Evolutionary conservation across 2,888 invertebrate genomes (phyloP).

Genomic region (Unio pictorum): DNA sequence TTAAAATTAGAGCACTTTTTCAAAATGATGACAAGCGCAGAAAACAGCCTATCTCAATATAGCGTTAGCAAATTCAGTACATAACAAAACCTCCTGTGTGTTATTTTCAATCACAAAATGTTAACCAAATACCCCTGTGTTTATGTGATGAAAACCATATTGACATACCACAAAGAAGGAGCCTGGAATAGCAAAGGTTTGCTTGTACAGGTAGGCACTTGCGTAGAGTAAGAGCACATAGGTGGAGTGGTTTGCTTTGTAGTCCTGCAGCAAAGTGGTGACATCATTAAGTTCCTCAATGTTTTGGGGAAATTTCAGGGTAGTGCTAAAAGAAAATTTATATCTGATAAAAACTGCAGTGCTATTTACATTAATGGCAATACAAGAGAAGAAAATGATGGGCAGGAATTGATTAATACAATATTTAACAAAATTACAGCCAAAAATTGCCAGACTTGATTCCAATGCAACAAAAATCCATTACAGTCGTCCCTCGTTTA

Average conservation of each 20-base stretch:
- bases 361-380: too few relatives aligned
- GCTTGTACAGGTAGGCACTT: slow-evolving; percentile 77
- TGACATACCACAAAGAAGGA: slow-evolving; percentile 76
- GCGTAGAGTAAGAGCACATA: slow-evolving; percentile 75
- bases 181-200: slow-evolving; percentile 78
- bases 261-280: slow-evolving; percentile 70
- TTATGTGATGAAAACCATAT: neutral
- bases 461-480: too few relatives aligned
- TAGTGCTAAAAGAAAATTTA: slow-evolving; percentile 34
- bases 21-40: too few relatives aligned
- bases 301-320: slow-evolving; percentile 72
- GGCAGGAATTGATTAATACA: too few relatives aligned
- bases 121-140: neutral
- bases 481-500: too few relatives aligned
- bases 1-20: too few relatives aligned
- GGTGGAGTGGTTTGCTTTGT: slow-evolving; percentile 72
- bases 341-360: neutral
- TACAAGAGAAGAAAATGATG: too few relatives aligned
- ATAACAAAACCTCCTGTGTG: neutral
- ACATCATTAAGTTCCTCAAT: slow-evolving; percentile 71
- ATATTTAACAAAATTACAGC: too few relatives aligned
- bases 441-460: too few relatives aligned
- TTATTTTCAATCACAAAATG: neutral
- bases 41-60: too few relatives aligned
- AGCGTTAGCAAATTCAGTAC: too few relatives aligned